Evolutionary conservation across 1,140 invertebrate genomes (phyloP), one percentile per base, ranked within the genome.

Genomic region (Leptinotarsa defecta): DNA sequence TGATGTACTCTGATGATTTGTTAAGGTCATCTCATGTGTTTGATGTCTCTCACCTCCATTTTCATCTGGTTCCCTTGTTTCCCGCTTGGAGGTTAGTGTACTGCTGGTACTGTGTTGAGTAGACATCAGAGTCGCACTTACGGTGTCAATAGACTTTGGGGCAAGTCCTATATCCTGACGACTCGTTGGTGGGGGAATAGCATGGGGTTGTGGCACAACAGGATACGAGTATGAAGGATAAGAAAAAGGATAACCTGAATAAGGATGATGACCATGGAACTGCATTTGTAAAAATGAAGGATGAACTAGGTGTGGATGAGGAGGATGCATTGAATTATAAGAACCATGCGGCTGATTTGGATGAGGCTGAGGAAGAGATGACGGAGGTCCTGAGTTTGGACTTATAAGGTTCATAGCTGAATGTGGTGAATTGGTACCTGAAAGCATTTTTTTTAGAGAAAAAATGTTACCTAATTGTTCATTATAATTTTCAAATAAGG

Each of bases 201-300:
- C 91, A 79, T 93, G 91, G 6, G 90, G 90, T 80, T 90, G 92
- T 20, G 91, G 91, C 69, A 92, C 88, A 15, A 73, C 71, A 2
- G 92, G 91, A 80, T 92, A 92, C 0, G 92, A 89, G 86, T 92
- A 93, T n/a, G 89, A 90, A 81, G 89, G 90, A 81, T 89, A 90
- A 81, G 86, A 85, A 27, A 87, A 88, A 0, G 87, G 85, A 75
- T 78, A 81, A 4, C 71, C 73, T 0, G 87, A 86, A 80, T 89
- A 89, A 13, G 77, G 74, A 20, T 77, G 76, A 68, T 76, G 78
- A 83, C 84, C 76, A 34, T 76, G 78, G 62, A 79, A 79, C 68
- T 75, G 63, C 63, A 73, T 71, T 43, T 76, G 49, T 19, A 73
- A 67, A 69, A 76, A 85, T 2, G 90, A 90, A 73, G 90, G 91